Base-by-base conservation (phyloP, 2,113 vertebrate genomes). In the Brachirus orientalis region DNA sequence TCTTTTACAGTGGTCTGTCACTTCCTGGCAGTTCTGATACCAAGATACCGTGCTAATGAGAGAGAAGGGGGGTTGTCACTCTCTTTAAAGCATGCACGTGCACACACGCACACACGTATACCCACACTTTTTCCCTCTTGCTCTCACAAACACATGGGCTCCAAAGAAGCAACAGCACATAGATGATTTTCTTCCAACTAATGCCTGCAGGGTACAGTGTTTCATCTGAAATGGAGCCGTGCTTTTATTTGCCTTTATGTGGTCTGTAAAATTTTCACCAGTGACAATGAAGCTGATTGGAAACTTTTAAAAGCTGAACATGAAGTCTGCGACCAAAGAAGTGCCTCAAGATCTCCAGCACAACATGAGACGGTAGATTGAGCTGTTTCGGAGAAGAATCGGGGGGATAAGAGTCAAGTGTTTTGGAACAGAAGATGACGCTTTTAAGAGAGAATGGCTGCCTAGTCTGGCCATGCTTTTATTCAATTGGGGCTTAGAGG, bases 1-100 rank as follows among this genome's bases (percentile, higher is more conserved):
- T 92, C 90, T 87, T 88, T 88, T 89, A 88, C 88, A 90, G 83
- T 90, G 90, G 81, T 90, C 90, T 92, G 90, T 92, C 91, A 92
- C 89, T 85, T 90, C 80, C 90, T 91, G 91, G 88, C 91, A 92
- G 89, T 90, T 91, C 88, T 90, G 88, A 91, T 92, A 90, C 90
- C 86, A 43, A 88, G 86, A 90, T 90, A 91, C 83, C 72, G 79
- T 90, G 87, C 91, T 92, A 92, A 92, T 92, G 91, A 92, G 91
- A 89, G 88, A 88, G 88, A 86, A 83, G 87, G 86, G 86, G 77
- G 84, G 85, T 83, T 88, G 86, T 89, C 86, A 89, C 88, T 89
- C 87, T 85, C 74, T 86, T 90, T 89, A 91, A 88, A 90, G 80
- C 79, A 22, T 80, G 59, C 61, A 43, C 63, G 18, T 50, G 44